phyloP scores from a whole-genome alignment of 2,888 invertebrate species.

The Hedychridium roseum region DNA sequence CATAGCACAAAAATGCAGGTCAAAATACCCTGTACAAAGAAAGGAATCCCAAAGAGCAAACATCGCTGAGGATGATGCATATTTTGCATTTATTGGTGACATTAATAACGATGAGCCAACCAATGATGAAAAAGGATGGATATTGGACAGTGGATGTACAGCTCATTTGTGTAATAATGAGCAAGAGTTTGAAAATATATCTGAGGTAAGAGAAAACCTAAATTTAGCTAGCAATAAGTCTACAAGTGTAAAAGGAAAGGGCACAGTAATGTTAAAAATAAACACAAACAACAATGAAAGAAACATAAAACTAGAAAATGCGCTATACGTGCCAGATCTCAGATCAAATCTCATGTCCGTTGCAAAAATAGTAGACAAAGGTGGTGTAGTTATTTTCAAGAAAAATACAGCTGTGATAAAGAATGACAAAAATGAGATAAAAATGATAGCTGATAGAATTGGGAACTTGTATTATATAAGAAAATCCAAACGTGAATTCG shows the following conservation, averaged over 20 bases:
- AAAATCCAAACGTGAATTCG: neutral
- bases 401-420: conserved; percentile 8
- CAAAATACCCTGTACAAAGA: no score
- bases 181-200: neutral
- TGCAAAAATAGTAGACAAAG: conserved; percentile 12
- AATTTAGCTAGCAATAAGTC: conserved; percentile 9
- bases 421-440: neutral
- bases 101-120: neutral
- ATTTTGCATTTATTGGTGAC: neutral
- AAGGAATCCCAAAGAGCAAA: neutral
- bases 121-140: neutral
- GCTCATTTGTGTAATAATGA: neutral
- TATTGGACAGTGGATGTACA: neutral
- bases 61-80: neutral
- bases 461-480: conserved; percentile 13
- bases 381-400: conserved; percentile 6
- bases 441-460: conserved; percentile 9
- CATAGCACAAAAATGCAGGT: neutral
- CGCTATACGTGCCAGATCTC: conserved; percentile 18
- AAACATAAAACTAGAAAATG: conserved; percentile 2
- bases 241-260: conserved; percentile 6
- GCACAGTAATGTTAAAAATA: conserved; percentile 6
- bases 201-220: neutral
- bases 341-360: conserved; percentile 20
- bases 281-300: conserved; percentile 1